Base-by-base conservation (phyloP, 1,140 invertebrate genomes). In the Brachystomella parvula region DNA sequence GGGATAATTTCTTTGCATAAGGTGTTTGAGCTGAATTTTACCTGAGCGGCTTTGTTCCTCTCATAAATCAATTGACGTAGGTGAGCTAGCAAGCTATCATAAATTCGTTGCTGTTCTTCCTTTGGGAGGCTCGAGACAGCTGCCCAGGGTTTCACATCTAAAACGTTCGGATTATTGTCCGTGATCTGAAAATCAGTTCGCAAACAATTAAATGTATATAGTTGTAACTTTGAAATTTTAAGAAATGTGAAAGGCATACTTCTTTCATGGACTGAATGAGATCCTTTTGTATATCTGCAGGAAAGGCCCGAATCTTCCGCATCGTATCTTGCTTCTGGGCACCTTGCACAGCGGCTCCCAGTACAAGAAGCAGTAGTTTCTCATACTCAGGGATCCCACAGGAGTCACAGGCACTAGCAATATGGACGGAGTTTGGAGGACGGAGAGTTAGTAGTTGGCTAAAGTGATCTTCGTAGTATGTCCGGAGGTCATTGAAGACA, bases 371-470 rank as follows among this genome's bases (percentile, higher is more conserved):
- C 28, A 70, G 39, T 17, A 73, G 24, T 47, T 70, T 70, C 35
- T 73, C 71, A 19, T 70, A 67, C 57, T 73, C 71, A 21, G 44
- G 35, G 2, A 70, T 66, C 29, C 49, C 61, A 47, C 71, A 73
- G 3, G 39, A 28, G 12, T 56, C 63, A 69, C 71, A 73, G 9
- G 66, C 56, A 24, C 66, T 68, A 2, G 64, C 62, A 56, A 73
- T 70, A 29, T 73, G 71, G 35, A 73, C 71, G 31, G 47, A 67
- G 53, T 73, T 73, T 9, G 71, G 71, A 39, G 69, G 68, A 30
- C 56, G 57, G 26, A 69, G 63, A n/a, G 64, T 62, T 2, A 73
- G 62, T 9, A 73, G 58, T 53, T 70, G 71, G 49, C 67, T 68
- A 60, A 70, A 70, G 31, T 71, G 65, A 53, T 73, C 66, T 30